Evolutionary conservation across 2,888 invertebrate genomes (phyloP), one percentile per base, ranked within the genome.

Genomic region (Tinea semifulvella): DNA sequence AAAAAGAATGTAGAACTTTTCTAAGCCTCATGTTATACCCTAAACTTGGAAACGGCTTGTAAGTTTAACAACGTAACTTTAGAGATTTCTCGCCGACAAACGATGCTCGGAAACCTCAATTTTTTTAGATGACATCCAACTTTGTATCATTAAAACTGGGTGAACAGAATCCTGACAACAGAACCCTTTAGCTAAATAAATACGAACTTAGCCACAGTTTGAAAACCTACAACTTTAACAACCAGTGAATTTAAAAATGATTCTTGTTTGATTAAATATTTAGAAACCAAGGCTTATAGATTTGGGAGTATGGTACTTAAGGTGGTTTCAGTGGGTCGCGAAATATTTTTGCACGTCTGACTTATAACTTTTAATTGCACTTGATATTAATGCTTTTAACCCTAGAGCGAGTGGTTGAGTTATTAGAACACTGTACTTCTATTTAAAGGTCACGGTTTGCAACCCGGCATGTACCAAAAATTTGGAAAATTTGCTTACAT

Each of bases 301-400:
- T 38, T 49, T 47, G 45, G 45, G 47, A 38, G 13, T 19, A 25
- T 20, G 17, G 27, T 22, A 22, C 17, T 11, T 27, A 17, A 27
- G 22, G 20, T 36, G 42, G 20, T 43, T 47, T 43, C 42, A 42
- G 31, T 28, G 20, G 40, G 39, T 42, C 31, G 43, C 44, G 28
- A 48, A 53, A 52, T 50, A 52, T 53, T 54, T 67, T 62, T 59
- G 47, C 55, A 56, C 52, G 57, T 50, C 56, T 56, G 57, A 55
- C 49, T 50, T 52, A 58, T 60, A 71, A 71, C 60, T 71, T 72
- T 68, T 69, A 71, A 72, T 72, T 71, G 68, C 69, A 58, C 53
- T 54, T 66, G 61, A 63, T 67, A 70, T 68, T 68, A 70, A 70
- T 68, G 67, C 56, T 53, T 40, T 40, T 40, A 22, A 22, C 22